A percentile compares a stretch with the other conserved stretches of the same genome.
Evolutionary conservation across 2,797 vertebrate species (phyloP).

Genomic region (Urocyon cinereoargenteus): DNA sequence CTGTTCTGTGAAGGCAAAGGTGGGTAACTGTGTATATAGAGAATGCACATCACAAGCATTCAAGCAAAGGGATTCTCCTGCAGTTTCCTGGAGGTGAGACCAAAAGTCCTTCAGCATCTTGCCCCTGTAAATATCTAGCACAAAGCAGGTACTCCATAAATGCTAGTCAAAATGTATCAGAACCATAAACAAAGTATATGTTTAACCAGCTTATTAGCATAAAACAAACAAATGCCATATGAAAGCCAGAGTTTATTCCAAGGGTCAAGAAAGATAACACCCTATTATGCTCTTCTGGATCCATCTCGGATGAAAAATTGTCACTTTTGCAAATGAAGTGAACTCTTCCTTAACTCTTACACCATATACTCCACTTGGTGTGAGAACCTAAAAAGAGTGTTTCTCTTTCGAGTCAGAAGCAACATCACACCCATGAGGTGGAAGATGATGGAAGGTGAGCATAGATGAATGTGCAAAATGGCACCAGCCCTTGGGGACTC

Average conservation of each 20-base stretch:
- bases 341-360: not conserved
- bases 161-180: not conserved
- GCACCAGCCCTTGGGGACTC: not conserved
- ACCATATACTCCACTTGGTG: not conserved
- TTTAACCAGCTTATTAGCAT: not conserved
- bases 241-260: slow-evolving; percentile 11
- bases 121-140: not conserved
- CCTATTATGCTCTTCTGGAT: not conserved
- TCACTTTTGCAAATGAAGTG: not conserved
- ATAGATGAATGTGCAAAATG: not conserved
- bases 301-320: not conserved
- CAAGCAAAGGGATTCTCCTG: not conserved
- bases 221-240: not conserved
- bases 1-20: not conserved
- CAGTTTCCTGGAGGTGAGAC: not conserved
- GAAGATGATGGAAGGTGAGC: not conserved
- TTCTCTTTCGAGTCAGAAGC: not conserved
- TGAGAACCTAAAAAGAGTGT: not conserved
- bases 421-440: rapidly evolving
- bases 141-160: not conserved
- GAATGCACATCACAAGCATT: not conserved
- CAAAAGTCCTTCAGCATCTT: not conserved
- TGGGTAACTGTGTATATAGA: not conserved
- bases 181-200: not conserved
- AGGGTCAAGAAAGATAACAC: not conserved